These are phyloP conservation scores for Trichogramma pretiosum DNA, from an alignment of 1,140 invertebrate species.

Conservation along the genomic window DNA sequence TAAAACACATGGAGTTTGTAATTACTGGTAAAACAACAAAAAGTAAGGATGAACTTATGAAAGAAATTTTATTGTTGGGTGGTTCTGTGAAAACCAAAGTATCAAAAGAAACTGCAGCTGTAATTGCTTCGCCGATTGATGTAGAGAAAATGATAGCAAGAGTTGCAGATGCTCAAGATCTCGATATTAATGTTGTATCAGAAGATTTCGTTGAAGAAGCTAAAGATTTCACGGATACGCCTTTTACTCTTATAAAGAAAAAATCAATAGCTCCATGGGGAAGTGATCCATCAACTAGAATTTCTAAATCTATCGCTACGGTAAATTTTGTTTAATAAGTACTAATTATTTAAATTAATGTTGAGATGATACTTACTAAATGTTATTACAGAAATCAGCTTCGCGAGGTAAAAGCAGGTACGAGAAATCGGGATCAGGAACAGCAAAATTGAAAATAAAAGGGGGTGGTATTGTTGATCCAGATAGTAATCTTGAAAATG, in stretches of 20 bases:
- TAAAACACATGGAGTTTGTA: conserved; percentile 76
- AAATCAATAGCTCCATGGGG: conserved; percentile 76
- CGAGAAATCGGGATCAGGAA: conserved; percentile 55
- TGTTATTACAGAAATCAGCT: conserved; percentile 12
- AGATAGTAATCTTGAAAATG: conserved; percentile 70
- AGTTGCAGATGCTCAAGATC: conserved; percentile 59
- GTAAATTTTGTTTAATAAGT: conserved; percentile 1
- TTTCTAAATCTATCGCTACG: conserved; percentile 34
- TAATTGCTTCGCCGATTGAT: conserved; percentile 65
- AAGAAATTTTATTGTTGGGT: conserved; percentile 63
- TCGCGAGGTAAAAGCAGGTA: conserved; percentile 58
- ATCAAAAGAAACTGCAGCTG: conserved; percentile 57
- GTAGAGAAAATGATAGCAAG: conserved; percentile 58
- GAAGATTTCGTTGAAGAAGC: conserved; percentile 69
- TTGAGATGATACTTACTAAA: not conserved
- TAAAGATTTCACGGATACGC: conserved; percentile 46
- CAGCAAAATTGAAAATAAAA: conserved; percentile 74
- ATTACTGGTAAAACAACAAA: conserved; percentile 54
- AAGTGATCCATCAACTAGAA: conserved; percentile 54
- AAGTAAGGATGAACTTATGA: conserved; percentile 57
- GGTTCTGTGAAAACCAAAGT: conserved; percentile 64
- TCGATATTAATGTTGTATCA: conserved; percentile 70
- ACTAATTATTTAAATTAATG: not conserved
- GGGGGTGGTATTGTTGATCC: conserved; percentile 84
- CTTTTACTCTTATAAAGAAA: conserved; percentile 57